Evolutionary conservation across 2,888 invertebrate species (phyloP).

Genomic region (Cyrtodaria siliqua): DNA sequence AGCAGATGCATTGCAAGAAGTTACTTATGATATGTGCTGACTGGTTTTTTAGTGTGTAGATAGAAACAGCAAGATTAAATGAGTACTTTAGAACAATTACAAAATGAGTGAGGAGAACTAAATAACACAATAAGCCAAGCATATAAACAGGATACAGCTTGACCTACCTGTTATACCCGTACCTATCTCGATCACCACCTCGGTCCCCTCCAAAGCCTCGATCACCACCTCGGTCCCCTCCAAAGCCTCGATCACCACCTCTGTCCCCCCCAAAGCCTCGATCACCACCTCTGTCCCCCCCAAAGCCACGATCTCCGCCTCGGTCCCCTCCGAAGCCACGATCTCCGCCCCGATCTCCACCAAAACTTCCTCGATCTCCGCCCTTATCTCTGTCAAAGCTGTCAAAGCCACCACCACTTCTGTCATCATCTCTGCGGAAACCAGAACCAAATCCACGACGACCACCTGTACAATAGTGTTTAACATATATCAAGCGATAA

Average conservation of each 20-base stretch:
- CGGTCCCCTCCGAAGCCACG: conserved; percentile 33
- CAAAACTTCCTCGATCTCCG: conserved; percentile 25
- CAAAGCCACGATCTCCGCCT: conserved; percentile 2
- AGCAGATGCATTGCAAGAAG: no score
- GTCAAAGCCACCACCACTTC: conserved; percentile 7
- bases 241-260: conserved; percentile 27
- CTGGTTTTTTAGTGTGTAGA: no score
- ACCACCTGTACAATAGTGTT: conserved; percentile 45
- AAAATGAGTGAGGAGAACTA: no score
- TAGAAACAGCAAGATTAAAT: no score
- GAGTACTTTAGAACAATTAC: no score
- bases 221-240: conserved; percentile 11
- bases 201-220: conserved; percentile 42
- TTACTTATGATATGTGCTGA: no score
- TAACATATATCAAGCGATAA: not conserved
- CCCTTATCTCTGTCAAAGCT: conserved; percentile 19
- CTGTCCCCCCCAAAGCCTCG: conserved; percentile 8
- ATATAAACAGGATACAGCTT: not conserved
- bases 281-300: conserved; percentile 61
- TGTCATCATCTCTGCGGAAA: conserved; percentile 40
- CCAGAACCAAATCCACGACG: conserved; percentile 67
- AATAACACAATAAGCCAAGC: conserved; percentile 14
- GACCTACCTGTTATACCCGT: conserved; percentile 27
- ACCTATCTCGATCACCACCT: conserved; percentile 26
- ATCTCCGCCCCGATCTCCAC: conserved; percentile 44